phyloP scores from a whole-genome alignment of 2,888 invertebrate species.

The Melangyna quadrimaculata region DNA sequence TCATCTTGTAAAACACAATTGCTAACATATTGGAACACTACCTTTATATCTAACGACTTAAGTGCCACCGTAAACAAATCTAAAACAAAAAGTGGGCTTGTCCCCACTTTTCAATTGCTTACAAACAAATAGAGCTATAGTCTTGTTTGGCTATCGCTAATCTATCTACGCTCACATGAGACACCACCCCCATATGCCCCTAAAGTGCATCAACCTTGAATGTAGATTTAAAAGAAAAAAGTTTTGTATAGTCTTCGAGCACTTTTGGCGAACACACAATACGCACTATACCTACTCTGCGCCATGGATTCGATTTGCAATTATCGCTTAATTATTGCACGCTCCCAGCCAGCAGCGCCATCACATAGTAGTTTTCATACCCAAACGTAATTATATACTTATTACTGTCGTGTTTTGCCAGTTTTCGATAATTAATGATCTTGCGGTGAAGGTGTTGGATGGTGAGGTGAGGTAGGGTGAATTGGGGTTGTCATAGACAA shows the following conservation, averaged over 20 bases:
- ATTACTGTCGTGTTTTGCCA: constrained; percentile 44
- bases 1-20: constrained; percentile 58
- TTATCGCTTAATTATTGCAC: constrained; percentile 65
- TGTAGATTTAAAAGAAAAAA: constrained; percentile 12
- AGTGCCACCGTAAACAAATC: constrained; percentile 32
- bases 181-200: constrained; percentile 26
- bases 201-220: constrained; percentile 63
- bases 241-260: not conserved
- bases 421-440: constrained; percentile 27
- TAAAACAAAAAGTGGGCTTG: constrained; percentile 27
- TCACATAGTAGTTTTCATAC: not conserved
- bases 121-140: constrained; percentile 28
- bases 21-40: constrained; percentile 43
- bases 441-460: not conserved
- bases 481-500: not conserved
- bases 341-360: constrained; percentile 27
- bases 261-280: constrained; percentile 4
- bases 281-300: not conserved
- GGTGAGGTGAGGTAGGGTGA: not conserved
- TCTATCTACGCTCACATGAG: constrained; percentile 48
- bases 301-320: constrained; percentile 48
- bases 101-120: constrained; percentile 4
- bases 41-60: constrained; percentile 32
- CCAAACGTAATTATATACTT: constrained; percentile 50
- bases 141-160: constrained; percentile 64